Evolutionary conservation across 2,113 vertebrate genomes (phyloP).

Genomic region (Seriola quinqueradiata): DNA sequence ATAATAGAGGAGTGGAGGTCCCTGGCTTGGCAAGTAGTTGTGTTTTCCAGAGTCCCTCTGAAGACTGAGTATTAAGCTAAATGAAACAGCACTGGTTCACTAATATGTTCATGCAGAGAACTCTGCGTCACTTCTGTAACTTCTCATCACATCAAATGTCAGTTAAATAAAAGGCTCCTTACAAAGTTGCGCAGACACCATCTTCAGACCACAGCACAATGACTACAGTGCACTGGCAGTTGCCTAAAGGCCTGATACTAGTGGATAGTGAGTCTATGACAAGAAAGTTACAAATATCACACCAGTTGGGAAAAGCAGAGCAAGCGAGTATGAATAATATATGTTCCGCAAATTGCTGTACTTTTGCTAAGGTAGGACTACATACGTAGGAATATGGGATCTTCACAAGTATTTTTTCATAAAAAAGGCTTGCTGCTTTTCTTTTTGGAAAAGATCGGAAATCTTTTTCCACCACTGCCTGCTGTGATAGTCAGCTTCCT

Average conservation of each 20-base stretch:
- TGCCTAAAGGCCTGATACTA: not conserved
- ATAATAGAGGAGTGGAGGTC: conserved; percentile 29
- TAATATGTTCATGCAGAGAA: not conserved
- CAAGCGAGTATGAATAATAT: not conserved
- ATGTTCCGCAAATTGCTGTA: too few species aligned
- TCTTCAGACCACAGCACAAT: conserved; percentile 3
- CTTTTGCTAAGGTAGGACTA: too few species aligned
- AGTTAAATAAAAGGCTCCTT: conserved; percentile 4
- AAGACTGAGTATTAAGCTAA: conserved; percentile 22
- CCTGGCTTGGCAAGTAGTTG: conserved; percentile 12
- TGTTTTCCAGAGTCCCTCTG: conserved; percentile 4
- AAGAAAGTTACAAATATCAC: conserved; percentile 1
- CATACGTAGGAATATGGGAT: too few species aligned
- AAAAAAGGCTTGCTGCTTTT: too few species aligned
- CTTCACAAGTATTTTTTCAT: too few species aligned
- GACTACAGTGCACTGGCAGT: not conserved
- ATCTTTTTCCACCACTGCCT: not conserved
- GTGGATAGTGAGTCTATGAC: not conserved
- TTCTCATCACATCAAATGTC: conserved; percentile 17
- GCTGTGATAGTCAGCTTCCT: not conserved
- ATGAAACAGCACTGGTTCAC: conserved; percentile 32
- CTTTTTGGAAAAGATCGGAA: too few species aligned
- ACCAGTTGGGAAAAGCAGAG: conserved; percentile 13
- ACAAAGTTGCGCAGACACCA: not conserved
- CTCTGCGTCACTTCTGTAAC: conserved; percentile 14